These are phyloP conservation scores for Nixonia krombeini DNA, from an alignment of 1,140 invertebrate genomes.

Conservation along the genomic window DNA sequence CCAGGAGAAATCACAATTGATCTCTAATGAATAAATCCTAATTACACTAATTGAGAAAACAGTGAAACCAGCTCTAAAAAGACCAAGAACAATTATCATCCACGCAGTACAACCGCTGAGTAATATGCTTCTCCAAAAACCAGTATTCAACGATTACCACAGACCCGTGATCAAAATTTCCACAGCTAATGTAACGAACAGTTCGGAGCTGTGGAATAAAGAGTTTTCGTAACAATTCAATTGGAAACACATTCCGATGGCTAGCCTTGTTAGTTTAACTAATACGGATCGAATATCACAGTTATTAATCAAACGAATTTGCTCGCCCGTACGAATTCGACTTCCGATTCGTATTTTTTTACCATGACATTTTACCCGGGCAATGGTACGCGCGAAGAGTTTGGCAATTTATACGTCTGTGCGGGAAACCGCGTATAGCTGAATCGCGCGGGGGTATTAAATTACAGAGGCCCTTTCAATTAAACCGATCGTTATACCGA, in stretches of 20 bases:
- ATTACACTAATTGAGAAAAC: too few relatives aligned
- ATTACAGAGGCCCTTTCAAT: constrained; percentile 35
- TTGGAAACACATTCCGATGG: constrained; percentile 19
- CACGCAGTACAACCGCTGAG: too few relatives aligned
- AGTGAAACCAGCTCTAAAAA: too few relatives aligned
- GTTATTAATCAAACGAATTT: constrained; percentile 40
- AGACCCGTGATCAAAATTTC: too few relatives aligned
- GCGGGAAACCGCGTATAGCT: constrained; percentile 2
- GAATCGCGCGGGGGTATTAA: constrained; percentile 21
- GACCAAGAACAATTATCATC: too few relatives aligned
- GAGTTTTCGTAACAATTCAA: constrained; percentile 26
- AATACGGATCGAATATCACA: constrained; percentile 42
- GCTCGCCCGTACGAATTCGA: constrained; percentile 2
- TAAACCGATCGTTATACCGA: constrained; percentile 24
- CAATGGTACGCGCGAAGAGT: constrained; percentile 6
- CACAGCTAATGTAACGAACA: too few relatives aligned
- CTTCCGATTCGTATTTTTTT: constrained; percentile 14
- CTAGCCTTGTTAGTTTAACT: constrained; percentile 33
- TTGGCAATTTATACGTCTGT: constrained; percentile 32
- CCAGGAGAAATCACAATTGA: too few relatives aligned
- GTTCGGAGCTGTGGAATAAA: too few relatives aligned
- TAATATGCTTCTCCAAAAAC: too few relatives aligned
- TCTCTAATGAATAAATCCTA: too few relatives aligned
- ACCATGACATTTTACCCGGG: neutral
- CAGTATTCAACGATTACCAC: too few relatives aligned